phyloP scores from a whole-genome alignment of 2,113 vertebrate species.

The Perca fluviatilis region DNA sequence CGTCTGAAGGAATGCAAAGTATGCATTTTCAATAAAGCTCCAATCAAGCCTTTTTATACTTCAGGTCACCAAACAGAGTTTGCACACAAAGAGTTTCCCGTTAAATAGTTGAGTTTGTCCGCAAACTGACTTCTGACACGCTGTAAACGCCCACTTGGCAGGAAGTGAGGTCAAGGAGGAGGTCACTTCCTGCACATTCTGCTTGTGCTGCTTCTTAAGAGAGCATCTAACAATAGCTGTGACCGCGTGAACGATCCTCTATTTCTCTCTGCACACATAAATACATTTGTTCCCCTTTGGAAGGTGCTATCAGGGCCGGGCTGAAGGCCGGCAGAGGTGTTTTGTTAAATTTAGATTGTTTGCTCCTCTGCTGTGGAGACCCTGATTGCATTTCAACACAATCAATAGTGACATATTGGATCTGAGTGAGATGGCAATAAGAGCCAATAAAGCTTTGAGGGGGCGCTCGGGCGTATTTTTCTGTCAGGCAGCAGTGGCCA shows the following conservation, averaged over 20 bases:
- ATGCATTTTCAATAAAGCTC: not conserved
- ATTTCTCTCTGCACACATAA: constrained; percentile 41
- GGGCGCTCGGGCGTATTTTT: constrained; percentile 50
- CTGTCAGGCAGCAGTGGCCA: constrained; percentile 55
- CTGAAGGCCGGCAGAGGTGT: constrained; percentile 68
- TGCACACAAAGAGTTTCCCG: not conserved
- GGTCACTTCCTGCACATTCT: constrained; percentile 70
- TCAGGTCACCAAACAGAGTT: not conserved
- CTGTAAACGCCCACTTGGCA: constrained; percentile 7
- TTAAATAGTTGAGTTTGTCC: not conserved
- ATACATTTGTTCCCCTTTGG: constrained; percentile 66
- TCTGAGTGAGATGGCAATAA: constrained; percentile 80
- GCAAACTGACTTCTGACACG: not conserved
- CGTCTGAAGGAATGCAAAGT: constrained; percentile 13
- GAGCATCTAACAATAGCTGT: constrained; percentile 62
- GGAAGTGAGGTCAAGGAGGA: constrained; percentile 68
- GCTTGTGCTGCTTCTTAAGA: constrained; percentile 9
- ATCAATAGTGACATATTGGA: constrained; percentile 82
- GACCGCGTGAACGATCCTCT: constrained; percentile 17
- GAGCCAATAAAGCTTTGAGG: constrained; percentile 76
- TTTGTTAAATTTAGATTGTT: constrained; percentile 81
- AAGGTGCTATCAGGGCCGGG: constrained; percentile 50
- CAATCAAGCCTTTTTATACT: not conserved
- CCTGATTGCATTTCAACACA: constrained; percentile 82
- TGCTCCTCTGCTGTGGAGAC: constrained; percentile 70